phyloP scores from a whole-genome alignment of 2,113 vertebrate genomes.

The Mus spicilegus region DNA sequence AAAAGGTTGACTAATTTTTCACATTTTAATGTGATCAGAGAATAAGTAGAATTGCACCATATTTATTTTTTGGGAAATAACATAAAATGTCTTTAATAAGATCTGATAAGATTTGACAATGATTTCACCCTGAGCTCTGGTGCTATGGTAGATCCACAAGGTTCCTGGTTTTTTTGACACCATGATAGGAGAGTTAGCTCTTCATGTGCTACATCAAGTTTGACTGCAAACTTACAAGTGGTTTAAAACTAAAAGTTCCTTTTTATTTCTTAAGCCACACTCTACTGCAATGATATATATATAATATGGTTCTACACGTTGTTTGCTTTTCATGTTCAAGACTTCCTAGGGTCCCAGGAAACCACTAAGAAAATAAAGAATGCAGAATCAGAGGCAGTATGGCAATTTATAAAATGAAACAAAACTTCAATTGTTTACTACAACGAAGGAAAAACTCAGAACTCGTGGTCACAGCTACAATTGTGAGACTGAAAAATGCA shows the following conservation, averaged over 20 bases:
- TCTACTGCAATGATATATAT: background rate
- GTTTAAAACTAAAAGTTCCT: background rate
- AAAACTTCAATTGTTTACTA: background rate
- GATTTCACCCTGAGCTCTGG: background rate
- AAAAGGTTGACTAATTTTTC: constrained; percentile 24
- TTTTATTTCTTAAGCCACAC: background rate
- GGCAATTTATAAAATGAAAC: background rate
- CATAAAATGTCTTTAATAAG: background rate
- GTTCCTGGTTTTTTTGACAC: background rate
- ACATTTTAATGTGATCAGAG: constrained; percentile 36
- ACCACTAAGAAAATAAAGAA: background rate
- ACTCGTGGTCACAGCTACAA: background rate
- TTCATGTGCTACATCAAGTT: background rate
- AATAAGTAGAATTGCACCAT: background rate
- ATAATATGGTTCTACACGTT: background rate
- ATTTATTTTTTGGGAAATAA: constrained; percentile 36
- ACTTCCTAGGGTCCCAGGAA: background rate
- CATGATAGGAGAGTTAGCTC: background rate
- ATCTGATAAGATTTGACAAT: background rate
- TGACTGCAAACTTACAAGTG: background rate
- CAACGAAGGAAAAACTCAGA: background rate
- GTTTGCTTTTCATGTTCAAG: background rate
- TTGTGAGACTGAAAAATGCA: background rate
- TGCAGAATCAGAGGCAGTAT: accelerated
- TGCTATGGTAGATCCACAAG: background rate